A percentile compares a stretch with the other conserved stretches of the same genome.
phyloP scores from a whole-genome alignment of 2,797 vertebrate genomes.

The Monodelphis domestica region DNA sequence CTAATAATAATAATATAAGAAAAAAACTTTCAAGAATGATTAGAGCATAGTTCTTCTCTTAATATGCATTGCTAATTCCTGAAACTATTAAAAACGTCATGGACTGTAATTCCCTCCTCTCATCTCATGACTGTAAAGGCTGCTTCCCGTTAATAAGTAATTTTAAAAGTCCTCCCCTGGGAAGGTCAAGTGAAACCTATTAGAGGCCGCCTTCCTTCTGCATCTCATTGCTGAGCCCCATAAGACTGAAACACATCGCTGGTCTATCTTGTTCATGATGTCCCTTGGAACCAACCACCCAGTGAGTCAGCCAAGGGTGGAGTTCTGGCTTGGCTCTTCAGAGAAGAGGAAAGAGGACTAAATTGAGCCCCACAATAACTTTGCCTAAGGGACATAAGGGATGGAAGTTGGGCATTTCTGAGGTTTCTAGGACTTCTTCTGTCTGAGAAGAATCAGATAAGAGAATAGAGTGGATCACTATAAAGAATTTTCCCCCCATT shows the following conservation, averaged over 20 bases:
- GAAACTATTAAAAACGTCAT: constrained; percentile 24
- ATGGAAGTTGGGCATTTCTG: neutral
- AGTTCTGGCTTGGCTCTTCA: constrained; percentile 11
- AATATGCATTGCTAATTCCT: constrained; percentile 30
- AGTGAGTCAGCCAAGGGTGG: neutral
- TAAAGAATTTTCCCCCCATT: neutral
- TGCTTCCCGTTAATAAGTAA: constrained; percentile 42
- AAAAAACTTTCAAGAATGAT: constrained; percentile 9
- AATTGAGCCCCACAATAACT: constrained; percentile 32
- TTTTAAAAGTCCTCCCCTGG: constrained; percentile 40
- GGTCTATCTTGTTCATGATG: accelerated
- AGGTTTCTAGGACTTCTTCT: constrained; percentile 16
- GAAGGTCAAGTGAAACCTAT: constrained; percentile 47
- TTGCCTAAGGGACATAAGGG: constrained; percentile 27
- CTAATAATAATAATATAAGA: neutral
- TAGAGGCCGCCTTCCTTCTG: neutral
- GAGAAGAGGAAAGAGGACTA: constrained; percentile 19
- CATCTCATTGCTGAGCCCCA: neutral
- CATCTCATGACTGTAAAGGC: constrained; percentile 22
- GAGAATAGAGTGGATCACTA: neutral
- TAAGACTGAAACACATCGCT: neutral
- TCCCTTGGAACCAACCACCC: neutral
- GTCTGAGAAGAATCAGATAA: neutral
- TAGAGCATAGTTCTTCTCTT: constrained; percentile 34
- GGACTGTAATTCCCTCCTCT: constrained; percentile 46